Evolutionary conservation across 2,113 vertebrate species (phyloP), one percentile per base, ranked within the genome.

Genomic region (Lepus europaeus): DNA sequence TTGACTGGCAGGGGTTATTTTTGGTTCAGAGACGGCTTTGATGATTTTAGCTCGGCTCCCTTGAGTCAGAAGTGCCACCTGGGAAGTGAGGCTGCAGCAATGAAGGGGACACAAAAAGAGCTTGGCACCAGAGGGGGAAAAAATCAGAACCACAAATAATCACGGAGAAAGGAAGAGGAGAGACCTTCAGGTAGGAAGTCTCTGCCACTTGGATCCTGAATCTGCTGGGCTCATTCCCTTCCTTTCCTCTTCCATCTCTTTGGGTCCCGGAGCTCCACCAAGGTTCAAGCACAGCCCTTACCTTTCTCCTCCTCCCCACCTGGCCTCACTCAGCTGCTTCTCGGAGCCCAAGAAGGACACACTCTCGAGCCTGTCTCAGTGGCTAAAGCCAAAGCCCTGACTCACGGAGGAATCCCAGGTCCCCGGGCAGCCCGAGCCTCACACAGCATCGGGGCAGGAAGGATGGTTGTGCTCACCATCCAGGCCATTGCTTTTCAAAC

Each of bases 1-100:
- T 95, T 77, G 89, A 64, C 53, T 77, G 82, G 72, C 70, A 9
- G 5, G 79, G 89, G 70, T 74, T 97, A 94, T 90, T 95, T 91
- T 93, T 64, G 86, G 78, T 74, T 66, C 66, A 45, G 76, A 95
- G 91, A 80, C 49, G 33, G 76, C 92, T 96, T 92, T 89, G 93
- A 91, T 80, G 93, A 51, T 73, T 59, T 95, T 33, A 27, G 39
- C 86, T 87, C 66, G 87, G 94, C 70, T 59, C 79, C 63, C 39
- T 64, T 27, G 88, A 63, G 74, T 91, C 93, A 84, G 66, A 90
- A 92, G 84, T 70, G 74, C 59, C 86, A 63, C 94, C 86, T 86
- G 69, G 89, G 92, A 85, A 69, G n/a, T 49, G 74, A 92, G 81
- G 64, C 20, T 49, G 59, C n/a, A 27, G 10, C 73, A 4, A 3